phyloP scores from a whole-genome alignment of 2,888 invertebrate genomes.

The Hyppa rectilinea region DNA sequence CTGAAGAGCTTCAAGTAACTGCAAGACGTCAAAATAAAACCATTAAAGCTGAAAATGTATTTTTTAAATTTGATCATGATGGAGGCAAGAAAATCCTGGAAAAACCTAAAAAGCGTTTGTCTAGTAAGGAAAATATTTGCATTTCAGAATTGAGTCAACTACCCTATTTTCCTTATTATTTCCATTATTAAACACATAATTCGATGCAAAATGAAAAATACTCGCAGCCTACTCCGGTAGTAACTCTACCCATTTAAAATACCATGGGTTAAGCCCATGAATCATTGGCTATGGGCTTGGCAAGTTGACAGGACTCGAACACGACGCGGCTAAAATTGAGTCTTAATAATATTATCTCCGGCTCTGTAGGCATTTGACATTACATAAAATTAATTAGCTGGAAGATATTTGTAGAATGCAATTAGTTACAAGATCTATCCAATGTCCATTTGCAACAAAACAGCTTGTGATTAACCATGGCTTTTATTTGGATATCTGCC shows the following conservation, averaged over 20 bases:
- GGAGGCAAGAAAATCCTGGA: not conserved
- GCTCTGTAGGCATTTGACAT: slow-evolving; percentile 34
- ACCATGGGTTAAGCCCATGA: slow-evolving; percentile 58
- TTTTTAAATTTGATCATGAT: too few relatives aligned
- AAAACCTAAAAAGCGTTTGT: too few relatives aligned
- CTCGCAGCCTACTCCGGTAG: slow-evolving; percentile 11
- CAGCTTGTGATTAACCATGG: not conserved
- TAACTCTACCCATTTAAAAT: slow-evolving; percentile 34
- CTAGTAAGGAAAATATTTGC: too few relatives aligned
- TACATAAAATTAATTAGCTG: slow-evolving; percentile 23
- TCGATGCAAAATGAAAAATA: slow-evolving; percentile 24
- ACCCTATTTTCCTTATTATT: too few relatives aligned
- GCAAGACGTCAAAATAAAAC: too few relatives aligned
- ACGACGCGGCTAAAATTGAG: slow-evolving; percentile 10
- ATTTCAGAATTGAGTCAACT: too few relatives aligned
- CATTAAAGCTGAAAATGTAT: too few relatives aligned
- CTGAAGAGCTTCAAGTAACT: too few relatives aligned
- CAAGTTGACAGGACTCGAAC: slow-evolving; percentile 50
- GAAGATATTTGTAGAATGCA: slow-evolving; percentile 47
- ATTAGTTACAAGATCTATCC: slow-evolving; percentile 15
- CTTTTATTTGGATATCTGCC: not conserved
- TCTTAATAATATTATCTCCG: slow-evolving; percentile 19
- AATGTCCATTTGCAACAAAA: not conserved
- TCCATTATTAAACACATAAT: too few relatives aligned
- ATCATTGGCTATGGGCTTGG: slow-evolving; percentile 57